These are phyloP conservation scores for Iguana delicatissima DNA, from an alignment of 2,797 vertebrate species.

Conservation along the genomic window DNA sequence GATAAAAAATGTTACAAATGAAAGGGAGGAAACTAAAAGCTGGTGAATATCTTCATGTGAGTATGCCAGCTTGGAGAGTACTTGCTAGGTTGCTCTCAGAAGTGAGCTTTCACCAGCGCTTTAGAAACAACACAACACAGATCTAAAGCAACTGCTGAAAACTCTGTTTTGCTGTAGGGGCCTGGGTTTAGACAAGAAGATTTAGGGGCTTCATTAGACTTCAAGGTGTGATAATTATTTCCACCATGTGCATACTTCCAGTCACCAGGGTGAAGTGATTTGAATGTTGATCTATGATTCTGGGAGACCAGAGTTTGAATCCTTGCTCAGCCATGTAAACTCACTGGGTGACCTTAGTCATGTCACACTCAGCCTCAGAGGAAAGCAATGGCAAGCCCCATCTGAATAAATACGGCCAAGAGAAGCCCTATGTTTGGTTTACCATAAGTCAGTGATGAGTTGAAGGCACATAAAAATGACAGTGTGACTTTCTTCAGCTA, in stretches of 20 bases:
- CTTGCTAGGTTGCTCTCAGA: neutral
- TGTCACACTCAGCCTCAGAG: too few species aligned
- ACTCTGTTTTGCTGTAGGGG: conserved; percentile 19
- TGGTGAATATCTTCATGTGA: conserved; percentile 49
- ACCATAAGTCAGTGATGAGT: too few species aligned
- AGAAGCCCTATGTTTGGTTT: too few species aligned
- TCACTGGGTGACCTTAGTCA: too few species aligned
- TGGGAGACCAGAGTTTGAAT: too few species aligned
- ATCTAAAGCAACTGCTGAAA: conserved; percentile 12
- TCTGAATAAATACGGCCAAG: too few species aligned
- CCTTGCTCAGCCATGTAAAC: too few species aligned
- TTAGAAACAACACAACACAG: neutral
- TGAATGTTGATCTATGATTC: too few species aligned
- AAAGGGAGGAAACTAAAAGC: conserved; percentile 50
- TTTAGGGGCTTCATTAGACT: neutral
- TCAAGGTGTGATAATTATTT: neutral
- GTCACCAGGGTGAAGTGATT: too few species aligned
- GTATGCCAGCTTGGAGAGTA: conserved; percentile 11
- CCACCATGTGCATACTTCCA: too few species aligned
- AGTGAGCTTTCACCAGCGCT: neutral
- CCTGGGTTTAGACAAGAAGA: neutral
- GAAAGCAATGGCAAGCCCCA: too few species aligned
- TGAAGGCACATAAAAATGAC: too few species aligned
- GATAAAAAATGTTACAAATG: conserved; percentile 64
- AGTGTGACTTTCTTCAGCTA: neutral